phyloP scores from a whole-genome alignment of 64 coral and sea anemone genomes.

The Stichodactyla helianthus region DNA sequence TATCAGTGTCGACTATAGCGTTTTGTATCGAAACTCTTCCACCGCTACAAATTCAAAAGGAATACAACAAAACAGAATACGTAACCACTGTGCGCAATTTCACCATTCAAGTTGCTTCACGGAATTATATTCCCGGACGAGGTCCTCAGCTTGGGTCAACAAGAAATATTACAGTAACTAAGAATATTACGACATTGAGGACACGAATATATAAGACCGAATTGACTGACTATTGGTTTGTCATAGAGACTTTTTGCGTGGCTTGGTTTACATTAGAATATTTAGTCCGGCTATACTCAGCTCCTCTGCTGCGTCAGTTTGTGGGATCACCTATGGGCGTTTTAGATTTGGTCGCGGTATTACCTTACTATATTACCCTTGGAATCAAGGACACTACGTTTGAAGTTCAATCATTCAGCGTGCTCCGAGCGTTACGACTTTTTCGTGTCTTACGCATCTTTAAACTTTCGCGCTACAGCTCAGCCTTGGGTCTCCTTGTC shows the following conservation, averaged over 20 bases:
- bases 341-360: slow-evolving; percentile 65
- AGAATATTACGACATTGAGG: neutral
- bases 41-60: neutral
- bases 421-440: slow-evolving; percentile 59
- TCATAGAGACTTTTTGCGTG: slow-evolving; percentile 67
- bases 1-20: slow-evolving; percentile 47
- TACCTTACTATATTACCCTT: slow-evolving; percentile 66
- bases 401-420: slow-evolving; percentile 49
- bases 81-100: slow-evolving; percentile 5
- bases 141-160: neutral
- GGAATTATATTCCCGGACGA: neutral
- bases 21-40: slow-evolving; percentile 74
- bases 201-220: neutral
- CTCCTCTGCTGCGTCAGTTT: slow-evolving; percentile 46
- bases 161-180: neutral
- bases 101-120: neutral
- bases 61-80: neutral
- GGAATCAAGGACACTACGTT: slow-evolving; percentile 7
- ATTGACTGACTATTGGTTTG: slow-evolving; percentile 56
- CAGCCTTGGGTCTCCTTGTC: slow-evolving; percentile 64
- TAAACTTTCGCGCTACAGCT: slow-evolving; percentile 74
- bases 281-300: slow-evolving; percentile 23
- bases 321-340: slow-evolving; percentile 52
- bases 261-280: slow-evolving; percentile 73
- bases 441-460: slow-evolving; percentile 73